Conservation (phyloP, 1,140 invertebrate species). For the Drosophila erecta region DNA sequence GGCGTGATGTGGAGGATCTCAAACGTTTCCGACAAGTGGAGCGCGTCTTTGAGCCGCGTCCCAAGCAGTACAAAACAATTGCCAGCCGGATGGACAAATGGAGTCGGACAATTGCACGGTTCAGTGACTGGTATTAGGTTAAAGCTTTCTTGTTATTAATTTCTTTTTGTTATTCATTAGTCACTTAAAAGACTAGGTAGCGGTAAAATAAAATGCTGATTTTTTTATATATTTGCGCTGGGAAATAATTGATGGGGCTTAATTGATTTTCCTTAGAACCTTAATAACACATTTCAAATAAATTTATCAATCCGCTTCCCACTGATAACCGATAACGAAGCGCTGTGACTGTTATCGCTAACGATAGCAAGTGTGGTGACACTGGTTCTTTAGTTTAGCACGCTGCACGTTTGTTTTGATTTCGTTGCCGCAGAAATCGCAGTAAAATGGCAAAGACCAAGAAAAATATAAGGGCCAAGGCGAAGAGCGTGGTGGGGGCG, state of each 20-base stretch:
- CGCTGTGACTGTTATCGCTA: not conserved
- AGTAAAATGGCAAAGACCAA: constrained; percentile 56
- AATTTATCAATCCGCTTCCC: not conserved
- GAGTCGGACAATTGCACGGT: constrained; percentile 89
- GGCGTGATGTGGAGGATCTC: constrained; percentile 89
- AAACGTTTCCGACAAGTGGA: constrained; percentile 87
- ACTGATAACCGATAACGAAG: constrained; percentile 7
- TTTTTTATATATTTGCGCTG: not conserved
- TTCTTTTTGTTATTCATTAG: constrained; percentile 30
- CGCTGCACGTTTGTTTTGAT: constrained; percentile 31
- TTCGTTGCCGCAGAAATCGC: not conserved
- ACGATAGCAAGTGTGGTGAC: not conserved
- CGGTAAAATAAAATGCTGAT: not conserved
- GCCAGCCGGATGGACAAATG: constrained; percentile 86
- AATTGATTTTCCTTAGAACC: no score
- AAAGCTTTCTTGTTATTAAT: constrained; percentile 9
- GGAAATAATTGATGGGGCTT: no score
- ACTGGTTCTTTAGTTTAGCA: not conserved
- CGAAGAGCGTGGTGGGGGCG: constrained; percentile 54
- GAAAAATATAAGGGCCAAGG: constrained; percentile 63
- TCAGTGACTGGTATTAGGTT: constrained; percentile 88
- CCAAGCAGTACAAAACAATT: constrained; percentile 85
- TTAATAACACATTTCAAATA: no score
- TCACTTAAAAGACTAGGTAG: constrained; percentile 37
- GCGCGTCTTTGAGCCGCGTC: constrained; percentile 87